Evolutionary conservation across 2,888 invertebrate species (phyloP).

Genomic region (Horisme vitalbata): DNA sequence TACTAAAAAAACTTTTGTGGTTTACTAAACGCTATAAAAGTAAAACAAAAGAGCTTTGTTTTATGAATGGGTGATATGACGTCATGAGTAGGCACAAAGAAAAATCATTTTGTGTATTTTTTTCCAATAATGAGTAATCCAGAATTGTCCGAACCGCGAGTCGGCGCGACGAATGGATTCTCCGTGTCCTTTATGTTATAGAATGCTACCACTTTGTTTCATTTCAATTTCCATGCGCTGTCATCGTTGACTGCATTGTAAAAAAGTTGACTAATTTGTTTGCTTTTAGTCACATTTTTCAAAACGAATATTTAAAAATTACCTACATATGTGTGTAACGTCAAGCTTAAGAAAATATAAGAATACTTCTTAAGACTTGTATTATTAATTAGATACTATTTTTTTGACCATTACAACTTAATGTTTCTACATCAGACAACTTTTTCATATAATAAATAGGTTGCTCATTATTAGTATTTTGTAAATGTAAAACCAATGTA

Average conservation of each 20-base stretch:
- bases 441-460: no score
- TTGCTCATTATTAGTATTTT: no score
- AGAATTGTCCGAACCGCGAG: neutral
- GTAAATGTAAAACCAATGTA: no score
- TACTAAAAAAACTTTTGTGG: no score
- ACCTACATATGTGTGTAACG: neutral
- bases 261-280: slow-evolving; percentile 1
- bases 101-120: neutral
- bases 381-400: no score
- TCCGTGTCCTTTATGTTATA: slow-evolving; percentile 6
- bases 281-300: neutral
- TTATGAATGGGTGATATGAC: no score
- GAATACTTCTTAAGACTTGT: no score
- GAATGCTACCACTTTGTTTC: slow-evolving; percentile 7
- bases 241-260: slow-evolving; percentile 1
- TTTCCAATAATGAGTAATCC: neutral
- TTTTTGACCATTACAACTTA: no score
- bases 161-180: slow-evolving; percentile 7
- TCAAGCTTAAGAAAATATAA: no score
- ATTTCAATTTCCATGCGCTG: slow-evolving; percentile 9
- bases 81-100: neutral
- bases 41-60: no score
- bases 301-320: neutral
- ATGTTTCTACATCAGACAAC: no score
- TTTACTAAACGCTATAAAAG: no score